phyloP scores from a whole-genome alignment of 2,113 vertebrate genomes.

The Calonectris borealis region DNA sequence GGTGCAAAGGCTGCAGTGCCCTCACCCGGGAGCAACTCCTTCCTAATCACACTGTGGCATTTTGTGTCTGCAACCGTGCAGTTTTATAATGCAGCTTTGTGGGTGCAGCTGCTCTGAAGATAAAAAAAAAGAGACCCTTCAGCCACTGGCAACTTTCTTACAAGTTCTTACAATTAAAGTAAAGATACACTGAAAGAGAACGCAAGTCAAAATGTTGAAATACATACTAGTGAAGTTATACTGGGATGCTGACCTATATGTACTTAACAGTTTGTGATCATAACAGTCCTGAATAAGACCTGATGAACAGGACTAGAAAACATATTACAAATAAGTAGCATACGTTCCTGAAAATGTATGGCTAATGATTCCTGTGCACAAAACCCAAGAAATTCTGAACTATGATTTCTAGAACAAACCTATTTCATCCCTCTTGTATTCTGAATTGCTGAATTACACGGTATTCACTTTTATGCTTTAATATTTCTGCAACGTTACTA shows the following conservation, averaged over 20 bases:
- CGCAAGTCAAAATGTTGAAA: neutral
- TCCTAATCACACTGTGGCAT: neutral
- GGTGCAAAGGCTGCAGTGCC: neutral
- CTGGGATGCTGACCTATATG: neutral
- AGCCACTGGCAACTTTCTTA: neutral
- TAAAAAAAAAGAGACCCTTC: neutral
- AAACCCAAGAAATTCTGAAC: neutral
- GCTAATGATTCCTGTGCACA: neutral
- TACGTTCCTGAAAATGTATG: neutral
- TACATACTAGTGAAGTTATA: neutral
- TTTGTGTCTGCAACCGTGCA: rapidly evolving
- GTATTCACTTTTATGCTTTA: neutral
- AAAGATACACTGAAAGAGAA: neutral
- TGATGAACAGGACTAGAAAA: neutral
- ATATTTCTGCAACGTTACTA: neutral
- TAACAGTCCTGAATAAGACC: neutral
- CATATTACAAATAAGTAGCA: neutral
- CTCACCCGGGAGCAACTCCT: neutral
- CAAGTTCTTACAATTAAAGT: neutral
- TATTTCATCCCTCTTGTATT: neutral
- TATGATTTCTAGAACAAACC: neutral
- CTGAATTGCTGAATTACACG: neutral
- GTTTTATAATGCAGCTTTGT: neutral
- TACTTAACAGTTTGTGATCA: neutral
- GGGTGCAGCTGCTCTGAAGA: neutral